These are phyloP conservation scores for Mesembrinibis cayennensis DNA, from an alignment of 2,113 vertebrate species.

Conservation along the genomic window DNA sequence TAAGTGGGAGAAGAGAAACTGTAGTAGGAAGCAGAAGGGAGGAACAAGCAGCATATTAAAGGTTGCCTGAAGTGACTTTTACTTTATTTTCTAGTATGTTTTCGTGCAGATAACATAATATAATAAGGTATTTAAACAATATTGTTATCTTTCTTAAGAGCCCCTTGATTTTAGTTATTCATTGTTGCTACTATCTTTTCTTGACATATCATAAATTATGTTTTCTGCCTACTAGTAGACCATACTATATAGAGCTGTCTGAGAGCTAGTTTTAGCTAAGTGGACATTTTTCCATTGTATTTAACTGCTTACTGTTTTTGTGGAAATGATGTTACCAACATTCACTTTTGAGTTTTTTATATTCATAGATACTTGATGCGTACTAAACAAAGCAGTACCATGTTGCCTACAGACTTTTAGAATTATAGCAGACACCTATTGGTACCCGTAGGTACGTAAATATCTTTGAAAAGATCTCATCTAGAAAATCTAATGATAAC, in stretches of 20 bases:
- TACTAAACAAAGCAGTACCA: background rate
- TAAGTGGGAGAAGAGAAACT: background rate
- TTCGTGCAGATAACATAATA: background rate
- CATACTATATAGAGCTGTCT: background rate
- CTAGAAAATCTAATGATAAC: background rate
- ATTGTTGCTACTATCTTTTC: background rate
- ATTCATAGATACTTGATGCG: accelerated
- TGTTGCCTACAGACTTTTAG: background rate
- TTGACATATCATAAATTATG: background rate
- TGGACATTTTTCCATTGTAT: background rate
- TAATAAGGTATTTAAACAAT: background rate
- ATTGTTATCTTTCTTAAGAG: background rate
- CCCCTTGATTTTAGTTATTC: background rate
- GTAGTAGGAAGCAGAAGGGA: background rate
- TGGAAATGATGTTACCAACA: background rate
- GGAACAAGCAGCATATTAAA: background rate
- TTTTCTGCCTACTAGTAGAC: background rate
- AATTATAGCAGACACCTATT: background rate
- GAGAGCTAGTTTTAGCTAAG: background rate
- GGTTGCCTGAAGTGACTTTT: background rate
- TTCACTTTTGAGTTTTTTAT: background rate
- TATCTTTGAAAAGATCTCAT: background rate
- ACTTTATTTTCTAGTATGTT: background rate
- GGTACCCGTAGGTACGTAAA: background rate
- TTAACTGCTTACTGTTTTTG: background rate